A percentile compares a stretch with the other conserved stretches of the same genome.
Evolutionary conservation across 2,113 vertebrate genomes (phyloP).

Genomic region (Calypte anna): DNA sequence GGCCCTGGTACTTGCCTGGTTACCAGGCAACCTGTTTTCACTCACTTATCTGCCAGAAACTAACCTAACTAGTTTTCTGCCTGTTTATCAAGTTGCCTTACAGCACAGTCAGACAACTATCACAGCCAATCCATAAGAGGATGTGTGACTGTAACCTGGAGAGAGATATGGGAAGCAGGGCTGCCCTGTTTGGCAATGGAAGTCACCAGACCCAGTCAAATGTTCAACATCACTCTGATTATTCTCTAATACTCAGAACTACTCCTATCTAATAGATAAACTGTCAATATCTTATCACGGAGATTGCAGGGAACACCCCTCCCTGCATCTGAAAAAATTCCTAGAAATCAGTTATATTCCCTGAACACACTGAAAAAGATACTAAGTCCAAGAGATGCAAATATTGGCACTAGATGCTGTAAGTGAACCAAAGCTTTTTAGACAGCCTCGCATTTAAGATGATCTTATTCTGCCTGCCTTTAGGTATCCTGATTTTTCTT

Average conservation of each 20-base stretch:
- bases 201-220: neutral
- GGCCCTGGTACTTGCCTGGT: neutral
- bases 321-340: neutral
- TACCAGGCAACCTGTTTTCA: neutral
- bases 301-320: neutral
- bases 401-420: accelerated
- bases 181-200: neutral
- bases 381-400: neutral
- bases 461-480: neutral
- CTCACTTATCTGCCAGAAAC: neutral
- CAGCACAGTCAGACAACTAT: neutral
- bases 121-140: neutral
- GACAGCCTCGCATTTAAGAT: neutral
- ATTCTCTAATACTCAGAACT: neutral
- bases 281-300: neutral
- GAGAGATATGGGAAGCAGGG: neutral
- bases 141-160: neutral
- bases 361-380: neutral
- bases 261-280: neutral
- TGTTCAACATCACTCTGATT: neutral
- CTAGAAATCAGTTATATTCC: neutral
- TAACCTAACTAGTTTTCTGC: neutral
- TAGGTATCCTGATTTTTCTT: neutral
- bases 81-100: neutral
- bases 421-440: neutral